Evolutionary conservation across 1,140 invertebrate genomes (phyloP), one percentile per base, ranked within the genome.

Genomic region (Drosophila kurseongensis): DNA sequence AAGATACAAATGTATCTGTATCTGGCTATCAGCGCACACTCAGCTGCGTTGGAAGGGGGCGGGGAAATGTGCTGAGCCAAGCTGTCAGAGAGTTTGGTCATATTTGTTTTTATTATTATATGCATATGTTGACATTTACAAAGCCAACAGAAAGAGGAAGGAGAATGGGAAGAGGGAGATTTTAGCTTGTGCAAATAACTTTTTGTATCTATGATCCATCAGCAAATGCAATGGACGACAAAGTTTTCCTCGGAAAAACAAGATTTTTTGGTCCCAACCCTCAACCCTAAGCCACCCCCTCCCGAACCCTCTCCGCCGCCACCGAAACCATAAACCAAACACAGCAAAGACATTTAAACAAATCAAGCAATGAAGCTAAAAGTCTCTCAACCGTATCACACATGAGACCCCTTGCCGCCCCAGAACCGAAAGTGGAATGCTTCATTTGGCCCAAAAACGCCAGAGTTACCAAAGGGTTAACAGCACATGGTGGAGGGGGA

Each of bases 61-160:
- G 44, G 55, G 54, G 45, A 72, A 86, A 88, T 86, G 66, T 86
- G 82, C 82, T 86, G 82, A 86, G 83, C 66, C 75, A 83, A 83
- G 80, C 80, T 83, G 80, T 83, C 72, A 75, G 79, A 75, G 82
- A 73, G 63, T 86, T 88, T 88, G 59, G 82, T 47, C 83, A 86
- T 86, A 86, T 86, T 86, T 86, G 83, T 75, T 88, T 88, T 86
- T 86, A 86, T 86, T 86, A 86, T 86, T 86, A 86, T 86, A 86
- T 88, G 82, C 82, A 86, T 86, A 86, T 86, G 82, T 86, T 86
- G 83, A 86, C 82, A 86, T 86, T 86, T 86, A 88, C 69, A 86
- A 73, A 78, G 72, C 78, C 45, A 67, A 61, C 29, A 44, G 60
- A 48, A 54, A 16, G 1, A 6, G 32, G 42, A 44, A 10, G 14